These are phyloP conservation scores for Pseudotriccus pelzelni DNA, from an alignment of 2,797 vertebrate species.

Conservation along the genomic window DNA sequence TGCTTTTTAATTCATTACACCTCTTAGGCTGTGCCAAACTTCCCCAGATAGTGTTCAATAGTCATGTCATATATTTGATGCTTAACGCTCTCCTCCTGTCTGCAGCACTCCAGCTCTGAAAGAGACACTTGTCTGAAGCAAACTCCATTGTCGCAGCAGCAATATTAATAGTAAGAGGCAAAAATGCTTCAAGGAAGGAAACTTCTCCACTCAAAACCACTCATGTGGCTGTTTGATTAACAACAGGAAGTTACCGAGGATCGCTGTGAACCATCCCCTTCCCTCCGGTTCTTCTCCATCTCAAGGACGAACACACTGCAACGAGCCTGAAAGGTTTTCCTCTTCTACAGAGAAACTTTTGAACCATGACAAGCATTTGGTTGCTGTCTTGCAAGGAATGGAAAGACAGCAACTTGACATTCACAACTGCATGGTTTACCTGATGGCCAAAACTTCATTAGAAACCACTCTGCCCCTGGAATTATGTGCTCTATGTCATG, in stretches of 20 bases:
- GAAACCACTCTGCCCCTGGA: neutral
- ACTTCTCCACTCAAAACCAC: slow-evolving; percentile 13
- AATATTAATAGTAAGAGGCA: slow-evolving; percentile 7
- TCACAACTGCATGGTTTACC: neutral
- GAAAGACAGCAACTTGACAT: neutral
- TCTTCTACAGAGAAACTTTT: neutral
- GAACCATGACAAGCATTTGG: neutral
- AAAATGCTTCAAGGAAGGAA: slow-evolving; percentile 31
- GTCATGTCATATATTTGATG: slow-evolving; percentile 30
- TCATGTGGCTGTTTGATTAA: neutral
- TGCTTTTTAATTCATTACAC: neutral
- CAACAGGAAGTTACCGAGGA: neutral
- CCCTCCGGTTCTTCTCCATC: neutral
- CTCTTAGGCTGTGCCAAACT: neutral
- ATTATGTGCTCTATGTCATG: accelerated
- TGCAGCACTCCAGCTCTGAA: slow-evolving; percentile 24
- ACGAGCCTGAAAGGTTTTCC: accelerated
- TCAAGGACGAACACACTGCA: slow-evolving; percentile 1
- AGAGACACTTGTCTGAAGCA: slow-evolving; percentile 7
- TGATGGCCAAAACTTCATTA: neutral
- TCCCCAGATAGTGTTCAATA: neutral
- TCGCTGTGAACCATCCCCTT: neutral
- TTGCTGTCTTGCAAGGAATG: neutral
- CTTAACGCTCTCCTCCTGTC: neutral
- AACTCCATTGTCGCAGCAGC: neutral